These are phyloP conservation scores for Stomatorhinus ivindoensis DNA, from an alignment of 2,113 vertebrate species.

Conservation along the genomic window DNA sequence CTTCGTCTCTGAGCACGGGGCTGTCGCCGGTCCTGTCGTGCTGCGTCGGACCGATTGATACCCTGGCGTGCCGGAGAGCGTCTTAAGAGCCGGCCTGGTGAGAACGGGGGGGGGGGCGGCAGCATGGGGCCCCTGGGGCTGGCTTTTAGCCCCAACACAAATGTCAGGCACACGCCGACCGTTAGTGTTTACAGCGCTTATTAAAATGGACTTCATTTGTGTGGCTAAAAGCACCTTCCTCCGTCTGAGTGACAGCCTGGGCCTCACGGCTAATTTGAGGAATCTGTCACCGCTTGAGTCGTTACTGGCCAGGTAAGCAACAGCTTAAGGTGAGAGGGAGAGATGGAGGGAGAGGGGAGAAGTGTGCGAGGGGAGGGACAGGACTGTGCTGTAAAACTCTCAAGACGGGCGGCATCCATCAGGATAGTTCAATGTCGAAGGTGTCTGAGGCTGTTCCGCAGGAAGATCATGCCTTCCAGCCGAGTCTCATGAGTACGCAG, in stretches of 20 bases:
- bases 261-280: conserved; percentile 63
- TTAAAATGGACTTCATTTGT: conserved; percentile 76
- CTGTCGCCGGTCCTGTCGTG: conserved; percentile 62
- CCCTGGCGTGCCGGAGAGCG: conserved; percentile 75
- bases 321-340: conserved; percentile 30
- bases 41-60: conserved; percentile 80
- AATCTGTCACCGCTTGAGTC: conserved; percentile 56
- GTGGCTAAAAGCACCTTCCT: conserved; percentile 58
- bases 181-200: conserved; percentile 71
- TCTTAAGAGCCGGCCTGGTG: conserved; percentile 69
- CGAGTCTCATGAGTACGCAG: conserved; percentile 56
- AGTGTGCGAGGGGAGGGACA: neutral
- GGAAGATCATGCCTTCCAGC: conserved; percentile 54
- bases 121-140: conserved; percentile 47
- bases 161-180: conserved; percentile 70
- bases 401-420: conserved; percentile 63
- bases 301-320: conserved; percentile 59
- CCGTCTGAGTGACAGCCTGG: conserved; percentile 58
- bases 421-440: conserved; percentile 70
- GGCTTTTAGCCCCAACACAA: conserved; percentile 55
- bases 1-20: conserved; percentile 63
- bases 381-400: conserved; percentile 60
- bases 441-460: neutral
- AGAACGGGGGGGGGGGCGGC: conserved; percentile 31
- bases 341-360: conserved; percentile 38